A percentile compares a stretch with the other conserved stretches of the same genome.
Evolutionary conservation across 2,888 invertebrate genomes (phyloP).

Genomic region (Megamerina dolium): DNA sequence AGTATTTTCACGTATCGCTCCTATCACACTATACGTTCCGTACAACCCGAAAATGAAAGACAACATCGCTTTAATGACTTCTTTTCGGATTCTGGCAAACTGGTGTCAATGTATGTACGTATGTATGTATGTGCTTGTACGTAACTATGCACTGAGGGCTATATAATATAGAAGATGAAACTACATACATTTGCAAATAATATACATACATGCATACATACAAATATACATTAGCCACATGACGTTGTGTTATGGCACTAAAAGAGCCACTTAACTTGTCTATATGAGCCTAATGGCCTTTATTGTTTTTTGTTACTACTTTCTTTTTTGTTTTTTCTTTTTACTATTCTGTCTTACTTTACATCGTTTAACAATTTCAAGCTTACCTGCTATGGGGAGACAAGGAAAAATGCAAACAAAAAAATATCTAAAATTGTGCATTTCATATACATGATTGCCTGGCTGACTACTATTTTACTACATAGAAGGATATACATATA

Average conservation of each 20-base stretch:
- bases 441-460: neutral
- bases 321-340: slow-evolving; percentile 19
- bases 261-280: slow-evolving; percentile 49
- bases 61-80: slow-evolving; percentile 26
- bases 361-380: neutral
- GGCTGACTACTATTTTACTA: no score
- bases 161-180: no score
- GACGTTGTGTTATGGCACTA: slow-evolving; percentile 24
- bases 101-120: neutral
- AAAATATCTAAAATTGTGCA: neutral
- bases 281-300: slow-evolving; percentile 50
- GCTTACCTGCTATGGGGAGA: no score
- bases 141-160: no score
- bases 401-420: neutral
- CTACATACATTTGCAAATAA: slow-evolving; percentile 8
- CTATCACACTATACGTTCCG: no score
- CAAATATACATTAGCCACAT: slow-evolving; percentile 27
- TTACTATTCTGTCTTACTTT: slow-evolving; percentile 1
- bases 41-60: slow-evolving; percentile 14
- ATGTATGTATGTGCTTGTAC: neutral
- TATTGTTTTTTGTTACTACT: slow-evolving; percentile 36
- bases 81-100: slow-evolving; percentile 13
- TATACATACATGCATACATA: slow-evolving; percentile 5
- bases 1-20: no score
- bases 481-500: no score